Percentiles rank a stretch among this genome's conserved stretches.
phyloP scores from a whole-genome alignment of 2,888 invertebrate species.

The Drosophila fulvimacula region DNA sequence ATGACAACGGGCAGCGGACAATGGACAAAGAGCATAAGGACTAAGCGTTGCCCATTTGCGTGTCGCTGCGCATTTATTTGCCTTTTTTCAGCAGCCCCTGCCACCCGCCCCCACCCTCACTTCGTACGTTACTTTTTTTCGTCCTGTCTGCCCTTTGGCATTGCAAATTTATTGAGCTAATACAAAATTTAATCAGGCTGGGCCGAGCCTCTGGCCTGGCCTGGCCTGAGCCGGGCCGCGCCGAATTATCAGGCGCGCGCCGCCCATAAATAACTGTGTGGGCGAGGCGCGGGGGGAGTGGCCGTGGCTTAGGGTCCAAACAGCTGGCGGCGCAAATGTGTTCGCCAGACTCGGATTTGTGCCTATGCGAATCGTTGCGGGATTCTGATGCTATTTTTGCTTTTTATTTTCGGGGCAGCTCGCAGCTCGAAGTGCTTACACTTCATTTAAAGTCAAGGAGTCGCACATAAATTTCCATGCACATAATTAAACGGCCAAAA shows the following conservation, averaged over 20 bases:
- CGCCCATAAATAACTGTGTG: slow-evolving; percentile 67
- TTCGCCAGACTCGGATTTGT: slow-evolving; percentile 28
- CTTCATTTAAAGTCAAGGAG: slow-evolving; percentile 77
- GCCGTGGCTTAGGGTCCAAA: slow-evolving; percentile 30
- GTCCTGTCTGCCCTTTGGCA: slow-evolving; percentile 43
- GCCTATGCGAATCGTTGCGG: neutral
- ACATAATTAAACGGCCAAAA: slow-evolving; percentile 81
- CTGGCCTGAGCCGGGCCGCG: slow-evolving; percentile 12
- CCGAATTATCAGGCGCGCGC: slow-evolving; percentile 72
- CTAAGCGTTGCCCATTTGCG: slow-evolving; percentile 72
- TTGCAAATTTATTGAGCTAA: slow-evolving; percentile 77
- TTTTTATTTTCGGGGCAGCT: slow-evolving; percentile 5
- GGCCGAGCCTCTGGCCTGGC: slow-evolving; percentile 46
- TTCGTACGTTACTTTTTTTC: slow-evolving; percentile 1
- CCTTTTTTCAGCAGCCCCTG: neutral
- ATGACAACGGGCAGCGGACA: slow-evolving; percentile 53
- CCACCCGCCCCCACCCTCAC: no score
- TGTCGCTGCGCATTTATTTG: slow-evolving; percentile 64
- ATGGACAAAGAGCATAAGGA: slow-evolving; percentile 7
- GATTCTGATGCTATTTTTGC: neutral
- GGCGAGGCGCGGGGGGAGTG: neutral
- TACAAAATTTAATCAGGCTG: slow-evolving; percentile 78
- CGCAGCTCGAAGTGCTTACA: slow-evolving; percentile 56
- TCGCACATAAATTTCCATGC: slow-evolving; percentile 80
- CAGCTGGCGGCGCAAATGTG: slow-evolving; percentile 63